A percentile compares a stretch with the other conserved stretches of the same genome.
These are phyloP conservation scores for Galeopterus variegatus DNA, from an alignment of 2,113 vertebrate species.

Conservation along the genomic window DNA sequence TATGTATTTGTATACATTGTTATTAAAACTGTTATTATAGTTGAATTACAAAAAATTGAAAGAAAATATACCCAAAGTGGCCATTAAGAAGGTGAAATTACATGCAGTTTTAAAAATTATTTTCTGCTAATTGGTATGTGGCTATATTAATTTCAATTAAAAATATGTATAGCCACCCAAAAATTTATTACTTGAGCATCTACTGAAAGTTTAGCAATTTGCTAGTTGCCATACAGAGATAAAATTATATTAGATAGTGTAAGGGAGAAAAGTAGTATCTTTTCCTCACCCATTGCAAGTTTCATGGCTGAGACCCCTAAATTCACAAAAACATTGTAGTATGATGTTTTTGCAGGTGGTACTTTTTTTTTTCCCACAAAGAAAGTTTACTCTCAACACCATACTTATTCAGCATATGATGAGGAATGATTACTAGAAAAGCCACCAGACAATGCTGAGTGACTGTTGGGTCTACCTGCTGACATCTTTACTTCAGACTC, in stretches of 20 bases:
- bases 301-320: neutral
- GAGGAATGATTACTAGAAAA: neutral
- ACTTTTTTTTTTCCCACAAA: neutral
- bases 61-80: neutral
- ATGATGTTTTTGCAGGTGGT: neutral
- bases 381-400: neutral
- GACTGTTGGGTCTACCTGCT: no score
- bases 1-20: slow-evolving; percentile 3
- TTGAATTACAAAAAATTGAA: neutral
- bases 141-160: slow-evolving; percentile 12
- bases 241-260: neutral
- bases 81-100: neutral
- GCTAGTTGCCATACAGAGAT: neutral
- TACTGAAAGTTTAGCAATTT: neutral
- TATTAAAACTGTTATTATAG: neutral
- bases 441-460: neutral
- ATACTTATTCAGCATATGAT: neutral
- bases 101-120: neutral
- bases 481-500: neutral
- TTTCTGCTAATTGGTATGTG: neutral
- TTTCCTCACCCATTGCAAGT: neutral
- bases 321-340: neutral
- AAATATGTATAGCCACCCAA: neutral
- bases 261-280: neutral
- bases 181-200: slow-evolving; percentile 24